Evolutionary conservation across 2,113 vertebrate species (phyloP).

Genomic region (Pelecanus crispus): DNA sequence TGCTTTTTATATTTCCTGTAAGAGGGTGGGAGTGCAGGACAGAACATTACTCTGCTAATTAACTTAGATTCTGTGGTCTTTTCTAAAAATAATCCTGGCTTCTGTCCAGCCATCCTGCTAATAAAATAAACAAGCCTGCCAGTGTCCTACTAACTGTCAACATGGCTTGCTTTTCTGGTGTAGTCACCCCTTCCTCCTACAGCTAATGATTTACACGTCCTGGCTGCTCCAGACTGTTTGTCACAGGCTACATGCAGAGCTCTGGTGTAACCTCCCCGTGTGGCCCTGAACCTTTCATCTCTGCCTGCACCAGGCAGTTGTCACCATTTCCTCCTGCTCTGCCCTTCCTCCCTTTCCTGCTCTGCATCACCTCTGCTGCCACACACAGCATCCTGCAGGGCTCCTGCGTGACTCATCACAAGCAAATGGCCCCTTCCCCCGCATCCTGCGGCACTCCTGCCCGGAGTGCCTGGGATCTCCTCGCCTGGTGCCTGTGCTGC

Average conservation of each 20-base stretch:
- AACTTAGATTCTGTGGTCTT: constrained; percentile 49
- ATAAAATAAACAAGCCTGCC: constrained; percentile 72
- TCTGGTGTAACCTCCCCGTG: background rate
- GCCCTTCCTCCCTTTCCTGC: background rate
- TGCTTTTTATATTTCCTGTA: constrained; percentile 54
- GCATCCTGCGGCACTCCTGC: background rate
- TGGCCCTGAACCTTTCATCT: constrained; percentile 17
- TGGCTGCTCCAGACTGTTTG: background rate
- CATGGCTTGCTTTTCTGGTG: constrained; percentile 37
- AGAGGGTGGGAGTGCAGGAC: constrained; percentile 42
- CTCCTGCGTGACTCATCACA: constrained; percentile 42
- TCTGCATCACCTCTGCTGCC: constrained; percentile 13
- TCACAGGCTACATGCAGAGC: background rate
- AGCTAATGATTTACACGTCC: constrained; percentile 4
- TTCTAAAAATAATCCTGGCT: constrained; percentile 71
- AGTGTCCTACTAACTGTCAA: constrained; percentile 19
- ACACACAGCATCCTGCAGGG: constrained; percentile 25
- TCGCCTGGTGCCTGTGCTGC: accelerated
- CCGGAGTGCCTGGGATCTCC: background rate
- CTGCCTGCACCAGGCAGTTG: background rate
- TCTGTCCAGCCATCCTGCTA: constrained; percentile 50
- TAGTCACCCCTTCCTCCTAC: constrained; percentile 20
- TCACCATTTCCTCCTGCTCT: constrained; percentile 9
- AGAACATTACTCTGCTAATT: constrained; percentile 64
- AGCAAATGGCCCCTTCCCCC: constrained; percentile 1